These are phyloP conservation scores for Stercorarius parasiticus DNA, from an alignment of 2,113 vertebrate species.

Conservation along the genomic window DNA sequence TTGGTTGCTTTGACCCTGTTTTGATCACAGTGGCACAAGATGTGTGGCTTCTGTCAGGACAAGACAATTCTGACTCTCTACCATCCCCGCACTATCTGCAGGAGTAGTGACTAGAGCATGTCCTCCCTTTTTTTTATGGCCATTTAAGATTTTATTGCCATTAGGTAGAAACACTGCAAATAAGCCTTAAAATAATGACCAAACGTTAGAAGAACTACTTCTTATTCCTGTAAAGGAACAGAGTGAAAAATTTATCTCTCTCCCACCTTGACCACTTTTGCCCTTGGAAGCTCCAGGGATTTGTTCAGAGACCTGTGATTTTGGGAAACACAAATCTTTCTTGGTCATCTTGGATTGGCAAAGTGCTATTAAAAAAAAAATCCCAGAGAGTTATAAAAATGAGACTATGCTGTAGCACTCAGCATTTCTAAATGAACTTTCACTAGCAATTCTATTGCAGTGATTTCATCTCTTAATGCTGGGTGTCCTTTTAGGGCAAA, in stretches of 20 bases:
- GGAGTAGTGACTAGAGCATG: neutral
- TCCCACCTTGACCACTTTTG: neutral
- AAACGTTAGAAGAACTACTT: neutral
- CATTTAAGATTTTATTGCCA: neutral
- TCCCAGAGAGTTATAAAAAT: neutral
- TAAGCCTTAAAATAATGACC: neutral
- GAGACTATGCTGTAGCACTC: neutral
- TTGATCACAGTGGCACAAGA: neutral
- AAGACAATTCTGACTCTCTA: neutral
- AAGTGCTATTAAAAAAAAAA: neutral
- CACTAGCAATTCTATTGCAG: neutral
- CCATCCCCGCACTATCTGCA: neutral
- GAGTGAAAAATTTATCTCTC: neutral
- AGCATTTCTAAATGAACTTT: neutral
- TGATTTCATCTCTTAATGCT: slow-evolving; percentile 2
- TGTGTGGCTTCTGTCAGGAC: neutral
- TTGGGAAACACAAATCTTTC: neutral
- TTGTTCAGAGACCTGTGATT: neutral
- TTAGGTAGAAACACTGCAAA: neutral
- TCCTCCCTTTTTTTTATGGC: neutral
- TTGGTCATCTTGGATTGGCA: neutral
- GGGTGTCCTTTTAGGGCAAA: slow-evolving; percentile 27
- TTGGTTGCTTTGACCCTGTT: neutral
- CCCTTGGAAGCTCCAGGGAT: neutral
- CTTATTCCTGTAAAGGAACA: neutral